A percentile compares a stretch with the other conserved stretches of the same genome.
These are phyloP conservation scores for Atta texana DNA, from an alignment of 1,140 invertebrate genomes.

Conservation along the genomic window DNA sequence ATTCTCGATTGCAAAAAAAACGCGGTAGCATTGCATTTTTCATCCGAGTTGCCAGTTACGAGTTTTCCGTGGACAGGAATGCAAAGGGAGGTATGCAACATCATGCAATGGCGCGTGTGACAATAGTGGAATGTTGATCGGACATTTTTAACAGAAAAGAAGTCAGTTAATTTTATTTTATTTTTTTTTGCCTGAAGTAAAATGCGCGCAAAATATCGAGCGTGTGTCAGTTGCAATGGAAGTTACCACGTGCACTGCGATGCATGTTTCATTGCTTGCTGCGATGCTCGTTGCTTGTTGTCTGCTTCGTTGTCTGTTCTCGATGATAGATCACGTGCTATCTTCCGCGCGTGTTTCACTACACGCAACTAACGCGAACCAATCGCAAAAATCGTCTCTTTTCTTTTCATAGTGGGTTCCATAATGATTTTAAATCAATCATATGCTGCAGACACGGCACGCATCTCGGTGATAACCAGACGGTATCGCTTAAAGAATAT, in stretches of 20 bases:
- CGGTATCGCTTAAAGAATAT: not conserved
- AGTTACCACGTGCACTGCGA: conserved; percentile 14
- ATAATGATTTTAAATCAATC: conserved; percentile 39
- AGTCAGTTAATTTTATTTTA: conserved; percentile 16
- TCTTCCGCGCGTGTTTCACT: conserved; percentile 35
- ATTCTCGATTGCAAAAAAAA: conserved; percentile 50
- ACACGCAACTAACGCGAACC: conserved; percentile 32
- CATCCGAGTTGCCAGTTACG: conserved; percentile 38
- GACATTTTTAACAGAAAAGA: conserved; percentile 5
- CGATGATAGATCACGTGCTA: conserved; percentile 55
- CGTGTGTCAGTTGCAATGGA: conserved; percentile 27
- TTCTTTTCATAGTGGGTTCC: conserved; percentile 3
- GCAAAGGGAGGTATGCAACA: not conserved
- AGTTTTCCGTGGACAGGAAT: not conserved
- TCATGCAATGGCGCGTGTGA: conserved; percentile 6
- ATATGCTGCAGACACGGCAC: not conserved
- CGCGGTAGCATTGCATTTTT: conserved; percentile 65
- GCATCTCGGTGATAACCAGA: not conserved
- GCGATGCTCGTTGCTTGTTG: conserved; percentile 19
- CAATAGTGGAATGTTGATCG: conserved; percentile 27
- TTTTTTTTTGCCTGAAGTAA: not conserved
- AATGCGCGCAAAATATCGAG: conserved; percentile 31
- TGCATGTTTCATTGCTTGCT: conserved; percentile 19
- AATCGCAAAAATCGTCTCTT: conserved; percentile 38
- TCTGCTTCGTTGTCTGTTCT: conserved; percentile 40